Evolutionary conservation across 2,797 vertebrate genomes (phyloP).

Genomic region (Rousettus madagascariensis): DNA sequence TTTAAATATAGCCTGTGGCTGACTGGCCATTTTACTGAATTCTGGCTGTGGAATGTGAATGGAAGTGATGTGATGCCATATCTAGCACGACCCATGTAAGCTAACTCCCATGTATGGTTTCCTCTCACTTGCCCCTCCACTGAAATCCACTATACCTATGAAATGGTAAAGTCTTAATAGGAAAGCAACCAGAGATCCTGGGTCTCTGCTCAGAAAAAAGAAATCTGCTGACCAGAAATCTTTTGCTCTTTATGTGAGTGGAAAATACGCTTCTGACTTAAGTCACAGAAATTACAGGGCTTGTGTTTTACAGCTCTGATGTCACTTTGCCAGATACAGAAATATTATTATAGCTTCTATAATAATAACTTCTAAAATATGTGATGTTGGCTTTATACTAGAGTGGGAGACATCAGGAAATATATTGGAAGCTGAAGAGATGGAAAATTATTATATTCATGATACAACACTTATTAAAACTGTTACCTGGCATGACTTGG

Average conservation of each 20-base stretch:
- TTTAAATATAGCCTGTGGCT: background rate
- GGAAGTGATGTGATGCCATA: background rate
- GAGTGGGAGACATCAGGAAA: background rate
- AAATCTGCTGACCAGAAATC: background rate
- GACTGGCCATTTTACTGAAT: background rate
- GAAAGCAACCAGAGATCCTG: background rate
- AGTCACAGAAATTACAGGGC: background rate
- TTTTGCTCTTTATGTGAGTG: background rate
- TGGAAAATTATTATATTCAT: background rate
- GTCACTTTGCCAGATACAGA: background rate
- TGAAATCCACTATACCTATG: background rate
- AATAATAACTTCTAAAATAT: background rate
- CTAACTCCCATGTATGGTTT: background rate
- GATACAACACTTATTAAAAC: background rate
- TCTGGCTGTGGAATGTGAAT: background rate
- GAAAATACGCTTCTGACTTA: background rate
- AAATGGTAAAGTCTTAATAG: background rate
- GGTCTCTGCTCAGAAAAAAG: background rate
- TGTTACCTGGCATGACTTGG: background rate
- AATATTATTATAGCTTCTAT: background rate
- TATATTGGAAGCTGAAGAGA: background rate
- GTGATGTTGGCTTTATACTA: background rate
- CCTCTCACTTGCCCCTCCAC: background rate
- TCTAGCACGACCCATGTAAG: background rate
- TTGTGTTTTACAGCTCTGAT: background rate